Percentiles rank a stretch among this genome's conserved stretches.
Conservation (phyloP, 2,113 vertebrate species). For the Psilopogon haemacephalus region DNA sequence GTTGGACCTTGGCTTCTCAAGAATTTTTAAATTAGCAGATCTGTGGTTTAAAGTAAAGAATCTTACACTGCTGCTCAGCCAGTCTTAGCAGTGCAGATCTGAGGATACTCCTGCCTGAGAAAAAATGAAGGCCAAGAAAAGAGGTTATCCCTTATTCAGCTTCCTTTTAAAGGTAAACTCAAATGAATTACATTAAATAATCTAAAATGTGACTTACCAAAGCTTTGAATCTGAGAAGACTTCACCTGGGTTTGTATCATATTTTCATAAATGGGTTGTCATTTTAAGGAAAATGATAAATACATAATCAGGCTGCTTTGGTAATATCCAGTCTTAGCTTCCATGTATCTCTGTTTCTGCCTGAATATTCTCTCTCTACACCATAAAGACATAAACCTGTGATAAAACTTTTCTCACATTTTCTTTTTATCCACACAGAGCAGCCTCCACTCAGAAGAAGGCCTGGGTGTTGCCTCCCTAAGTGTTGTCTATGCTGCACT, state of each 20-base stretch:
- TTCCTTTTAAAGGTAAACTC: not conserved
- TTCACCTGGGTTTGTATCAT: not conserved
- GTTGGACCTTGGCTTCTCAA: not conserved
- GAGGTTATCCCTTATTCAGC: not conserved
- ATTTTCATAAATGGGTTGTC: not conserved
- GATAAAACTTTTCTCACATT: not conserved
- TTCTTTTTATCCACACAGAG: constrained; percentile 78
- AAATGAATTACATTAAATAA: not conserved
- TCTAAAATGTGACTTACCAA: not conserved
- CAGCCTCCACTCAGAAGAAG: constrained; percentile 87
- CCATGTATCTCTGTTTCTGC: not conserved
- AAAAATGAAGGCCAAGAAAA: not conserved
- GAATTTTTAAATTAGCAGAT: not conserved
- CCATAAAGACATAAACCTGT: not conserved
- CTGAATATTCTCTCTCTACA: not conserved
- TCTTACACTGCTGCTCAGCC: not conserved
- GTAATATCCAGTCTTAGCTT: not conserved
- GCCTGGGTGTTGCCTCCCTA: constrained; percentile 88
- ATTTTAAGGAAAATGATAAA: not conserved
- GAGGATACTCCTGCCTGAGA: not conserved
- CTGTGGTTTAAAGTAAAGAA: not conserved
- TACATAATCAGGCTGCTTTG: not conserved
- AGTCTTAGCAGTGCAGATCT: not conserved
- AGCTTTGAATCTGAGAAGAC: not conserved
- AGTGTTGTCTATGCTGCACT: constrained; percentile 88